Conservation (phyloP, 2,797 vertebrate species). For the Poeciliopsis infans region DNA sequence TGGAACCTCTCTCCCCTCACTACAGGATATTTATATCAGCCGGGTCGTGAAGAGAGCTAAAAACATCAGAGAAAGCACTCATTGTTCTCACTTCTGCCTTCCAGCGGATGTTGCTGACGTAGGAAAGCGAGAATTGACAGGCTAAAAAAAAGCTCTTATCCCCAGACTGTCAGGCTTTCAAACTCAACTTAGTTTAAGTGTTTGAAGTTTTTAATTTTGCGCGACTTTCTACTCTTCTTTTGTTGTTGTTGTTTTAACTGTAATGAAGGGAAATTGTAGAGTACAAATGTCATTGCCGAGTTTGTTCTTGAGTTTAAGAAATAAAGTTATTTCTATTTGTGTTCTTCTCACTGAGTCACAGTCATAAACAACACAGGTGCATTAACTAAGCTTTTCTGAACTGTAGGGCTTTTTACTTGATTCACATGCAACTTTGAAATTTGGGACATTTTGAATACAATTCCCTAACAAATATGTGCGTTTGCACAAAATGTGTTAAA, state of each 20-base stretch:
- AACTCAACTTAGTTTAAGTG: not conserved
- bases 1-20: not conserved
- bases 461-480: not conserved
- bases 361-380: not conserved
- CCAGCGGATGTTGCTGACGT: not conserved
- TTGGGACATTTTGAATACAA: not conserved
- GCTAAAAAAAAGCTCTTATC: not conserved
- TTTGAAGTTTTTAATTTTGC: not conserved
- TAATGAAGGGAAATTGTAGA: not conserved
- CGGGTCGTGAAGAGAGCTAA: not conserved
- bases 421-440: not conserved
- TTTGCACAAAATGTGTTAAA: not conserved
- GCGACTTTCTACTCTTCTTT: not conserved
- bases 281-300: not conserved
- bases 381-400: not conserved
- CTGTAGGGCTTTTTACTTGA: not conserved
- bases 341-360: not conserved
- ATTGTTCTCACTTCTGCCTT: constrained; percentile 1
- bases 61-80: not conserved
- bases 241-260: not conserved
- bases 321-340: not conserved
- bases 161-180: not conserved
- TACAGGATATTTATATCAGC: not conserved
- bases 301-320: not conserved
- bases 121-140: not conserved